Conservation (phyloP, 2,113 vertebrate genomes). For the Vireo altiloquus region DNA sequence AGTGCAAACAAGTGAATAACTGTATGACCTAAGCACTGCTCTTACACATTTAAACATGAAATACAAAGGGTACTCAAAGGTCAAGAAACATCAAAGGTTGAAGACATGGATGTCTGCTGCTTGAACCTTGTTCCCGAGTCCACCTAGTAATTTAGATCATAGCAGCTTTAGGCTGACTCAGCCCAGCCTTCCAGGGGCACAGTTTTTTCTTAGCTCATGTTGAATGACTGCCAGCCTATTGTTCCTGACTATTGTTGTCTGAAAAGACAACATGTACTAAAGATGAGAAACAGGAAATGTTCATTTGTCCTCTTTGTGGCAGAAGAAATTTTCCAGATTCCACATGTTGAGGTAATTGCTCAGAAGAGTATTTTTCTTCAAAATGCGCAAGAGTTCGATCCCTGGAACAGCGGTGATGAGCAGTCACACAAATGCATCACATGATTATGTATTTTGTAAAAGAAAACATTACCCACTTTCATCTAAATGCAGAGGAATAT, state of each 20-base stretch:
- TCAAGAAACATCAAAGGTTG: slow-evolving; percentile 53
- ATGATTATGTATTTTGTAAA: background rate
- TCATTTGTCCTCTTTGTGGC: slow-evolving; percentile 63
- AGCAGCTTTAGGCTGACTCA: slow-evolving; percentile 65
- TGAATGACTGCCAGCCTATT: slow-evolving; percentile 75
- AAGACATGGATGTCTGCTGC: slow-evolving; percentile 53
- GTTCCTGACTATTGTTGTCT: slow-evolving; percentile 75
- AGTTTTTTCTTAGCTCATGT: slow-evolving; percentile 25
- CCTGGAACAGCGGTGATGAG: background rate
- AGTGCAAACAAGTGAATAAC: background rate
- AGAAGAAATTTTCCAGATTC: slow-evolving; percentile 76
- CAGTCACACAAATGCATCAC: background rate
- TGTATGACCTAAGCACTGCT: background rate
- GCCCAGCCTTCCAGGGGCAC: slow-evolving; percentile 41
- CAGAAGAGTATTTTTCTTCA: slow-evolving; percentile 7
- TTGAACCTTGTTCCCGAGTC: slow-evolving; percentile 52
- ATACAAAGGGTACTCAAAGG: slow-evolving; percentile 6
- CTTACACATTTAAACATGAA: background rate
- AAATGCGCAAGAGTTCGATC: background rate
- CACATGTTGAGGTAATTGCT: slow-evolving; percentile 71
- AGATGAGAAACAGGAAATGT: slow-evolving; percentile 80
- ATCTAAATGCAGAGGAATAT: background rate
- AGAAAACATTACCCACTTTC: background rate
- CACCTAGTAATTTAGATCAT: slow-evolving; percentile 48
- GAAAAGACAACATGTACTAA: slow-evolving; percentile 79